These are phyloP conservation scores for Argyrosomus japonicus DNA, from an alignment of 2,113 vertebrate species.

Conservation along the genomic window DNA sequence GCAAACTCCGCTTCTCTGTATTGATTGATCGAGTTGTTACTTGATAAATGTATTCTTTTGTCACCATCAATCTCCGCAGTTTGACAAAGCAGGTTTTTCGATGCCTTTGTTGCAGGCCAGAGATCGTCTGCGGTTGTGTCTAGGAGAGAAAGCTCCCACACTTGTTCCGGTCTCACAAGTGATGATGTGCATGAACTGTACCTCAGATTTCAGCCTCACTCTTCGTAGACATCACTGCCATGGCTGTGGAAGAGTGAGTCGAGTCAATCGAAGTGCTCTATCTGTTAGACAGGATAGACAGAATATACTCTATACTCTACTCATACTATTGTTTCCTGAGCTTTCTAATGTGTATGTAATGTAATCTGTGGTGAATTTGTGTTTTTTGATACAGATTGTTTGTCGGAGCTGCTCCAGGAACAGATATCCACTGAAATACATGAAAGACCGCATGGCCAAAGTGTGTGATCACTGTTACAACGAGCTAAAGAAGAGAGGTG, in stretches of 20 bases:
- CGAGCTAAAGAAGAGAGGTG: slow-evolving; percentile 92
- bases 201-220: slow-evolving; percentile 94
- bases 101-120: slow-evolving; percentile 81
- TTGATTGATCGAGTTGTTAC: not conserved
- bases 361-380: slow-evolving; percentile 13
- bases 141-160: slow-evolving; percentile 93
- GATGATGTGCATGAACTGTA: slow-evolving; percentile 99
- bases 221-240: slow-evolving; percentile 94
- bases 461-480: slow-evolving; percentile 95
- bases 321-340: not conserved
- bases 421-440: slow-evolving; percentile 96
- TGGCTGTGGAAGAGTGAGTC: slow-evolving; percentile 94
- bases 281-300: not conserved
- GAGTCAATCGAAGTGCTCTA: not conserved
- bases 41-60: not conserved
- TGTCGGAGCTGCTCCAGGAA: slow-evolving; percentile 96
- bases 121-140: slow-evolving; percentile 86
- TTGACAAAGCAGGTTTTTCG: not conserved
- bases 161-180: slow-evolving; percentile 93
- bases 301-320: no score
- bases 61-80: not conserved
- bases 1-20: slow-evolving; percentile 10
- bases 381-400: slow-evolving; percentile 88
- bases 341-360: not conserved
- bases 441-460: slow-evolving; percentile 94